Base-by-base conservation (phyloP, 2,797 vertebrate species). In the Pogoniulus pusillus region DNA sequence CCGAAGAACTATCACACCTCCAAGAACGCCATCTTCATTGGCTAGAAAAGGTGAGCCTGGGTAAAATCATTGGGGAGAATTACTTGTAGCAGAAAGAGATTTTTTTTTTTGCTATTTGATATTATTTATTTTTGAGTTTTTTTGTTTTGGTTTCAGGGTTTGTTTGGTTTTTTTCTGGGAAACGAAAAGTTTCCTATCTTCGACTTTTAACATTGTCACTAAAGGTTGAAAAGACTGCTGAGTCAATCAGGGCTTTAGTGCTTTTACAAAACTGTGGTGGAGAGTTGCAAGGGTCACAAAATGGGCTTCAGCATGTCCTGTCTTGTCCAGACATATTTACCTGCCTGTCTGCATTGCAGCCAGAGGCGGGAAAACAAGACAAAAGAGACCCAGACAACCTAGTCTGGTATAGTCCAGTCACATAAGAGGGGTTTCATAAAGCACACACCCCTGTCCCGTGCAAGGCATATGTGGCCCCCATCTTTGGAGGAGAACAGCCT, bases 31-130 rank as follows among this genome's bases (percentile, higher is more conserved):
- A 72, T 99, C 99, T 95, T 99, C 99, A 79, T 96, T 98, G 96
- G 98, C 98, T 87, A 99, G 97, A 93, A 99, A 99, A 91, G 99
- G 99, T 82, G 99, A 99, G 95, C 99, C 99, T 99, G 95, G 73
- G 57, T n/a, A 95, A 90, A 96, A 96, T 49, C 1, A 0, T 80
- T 29, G 32, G 8, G 32, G n/a, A 84, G 16, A 70, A 79, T 93
- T 66, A 95, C 12, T 86, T 79, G 23, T 47, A 66, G 54, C 4
- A 47, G 19, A 4, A 74, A 84, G 3, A 85, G n/a, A 29, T 17
- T 82, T 74, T 62, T 17, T 82, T 74, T 62, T 37, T 58, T 66
- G n/a, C 45, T 23, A 47, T 47, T 47, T 47, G 45, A 23, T 23
- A 47, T 6, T 47, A 47, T 47, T 47, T 41, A 12, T 41, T 41